Conservation (phyloP, 2,113 vertebrate species). For the Chlamydotis undulata region DNA sequence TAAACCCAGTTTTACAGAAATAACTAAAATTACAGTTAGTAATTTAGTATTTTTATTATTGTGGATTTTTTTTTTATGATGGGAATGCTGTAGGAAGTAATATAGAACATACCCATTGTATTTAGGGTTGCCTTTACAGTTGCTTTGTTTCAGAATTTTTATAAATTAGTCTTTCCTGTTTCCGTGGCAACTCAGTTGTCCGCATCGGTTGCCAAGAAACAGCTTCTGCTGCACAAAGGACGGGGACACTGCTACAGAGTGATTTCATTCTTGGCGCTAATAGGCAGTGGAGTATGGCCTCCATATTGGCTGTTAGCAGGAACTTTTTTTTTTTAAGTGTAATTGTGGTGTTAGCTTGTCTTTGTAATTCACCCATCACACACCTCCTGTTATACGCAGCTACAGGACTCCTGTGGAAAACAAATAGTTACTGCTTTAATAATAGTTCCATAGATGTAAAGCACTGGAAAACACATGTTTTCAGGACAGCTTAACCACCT, state of each 20-base stretch:
- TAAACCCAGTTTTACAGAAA: neutral
- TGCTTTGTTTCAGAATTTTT: constrained; percentile 76
- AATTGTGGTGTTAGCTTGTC: neutral
- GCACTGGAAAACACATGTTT: neutral
- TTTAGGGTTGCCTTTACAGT: constrained; percentile 38
- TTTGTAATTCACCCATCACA: neutral
- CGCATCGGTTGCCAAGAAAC: constrained; percentile 92
- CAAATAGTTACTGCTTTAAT: no score
- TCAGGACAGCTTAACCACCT: neutral
- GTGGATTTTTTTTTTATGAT: neutral
- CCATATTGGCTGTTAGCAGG: constrained; percentile 65
- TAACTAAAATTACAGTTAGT: neutral
- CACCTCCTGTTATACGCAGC: neutral
- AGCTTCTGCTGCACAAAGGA: constrained; percentile 81
- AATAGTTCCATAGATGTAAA: neutral
- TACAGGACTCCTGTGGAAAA: neutral
- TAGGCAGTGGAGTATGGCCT: constrained; percentile 27
- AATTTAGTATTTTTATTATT: neutral
- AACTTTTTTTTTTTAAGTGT: neutral
- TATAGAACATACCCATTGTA: neutral
- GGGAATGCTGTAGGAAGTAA: neutral
- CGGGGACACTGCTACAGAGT: constrained; percentile 74
- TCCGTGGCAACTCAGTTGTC: constrained; percentile 87
- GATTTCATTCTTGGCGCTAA: constrained; percentile 78
- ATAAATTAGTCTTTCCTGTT: constrained; percentile 77